Percentiles rank a stretch among this genome's conserved stretches.
These are phyloP conservation scores for Neomicropteryx cornuta DNA, from an alignment of 1,140 invertebrate genomes.

Conservation along the genomic window DNA sequence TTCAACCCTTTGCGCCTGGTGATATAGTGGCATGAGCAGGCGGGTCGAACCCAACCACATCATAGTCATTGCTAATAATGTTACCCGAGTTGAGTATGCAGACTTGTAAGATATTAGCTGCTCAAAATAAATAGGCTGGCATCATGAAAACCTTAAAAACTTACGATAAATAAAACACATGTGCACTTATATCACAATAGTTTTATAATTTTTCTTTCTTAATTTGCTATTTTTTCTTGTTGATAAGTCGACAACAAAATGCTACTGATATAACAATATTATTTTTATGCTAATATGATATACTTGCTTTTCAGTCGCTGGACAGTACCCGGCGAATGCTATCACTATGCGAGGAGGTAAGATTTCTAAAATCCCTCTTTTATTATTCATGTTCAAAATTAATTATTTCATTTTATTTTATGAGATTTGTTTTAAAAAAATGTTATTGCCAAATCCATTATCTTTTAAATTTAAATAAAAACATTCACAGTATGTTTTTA, in stretches of 20 bases:
- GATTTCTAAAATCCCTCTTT: constrained; percentile 22
- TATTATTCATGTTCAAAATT: constrained; percentile 7
- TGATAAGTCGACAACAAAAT: background rate
- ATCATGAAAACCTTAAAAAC: no score
- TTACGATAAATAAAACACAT: background rate
- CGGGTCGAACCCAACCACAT: no score
- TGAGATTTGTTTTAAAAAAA: constrained; percentile 6
- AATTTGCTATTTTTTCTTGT: constrained; percentile 1
- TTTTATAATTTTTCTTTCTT: background rate
- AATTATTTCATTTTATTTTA: constrained; percentile 3
- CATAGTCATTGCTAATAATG: no score
- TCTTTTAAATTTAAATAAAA: constrained; percentile 7
- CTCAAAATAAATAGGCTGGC: no score
- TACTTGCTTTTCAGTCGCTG: constrained; percentile 71
- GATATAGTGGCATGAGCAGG: no score
- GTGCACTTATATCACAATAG: background rate
- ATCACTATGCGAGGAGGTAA: constrained; percentile 92
- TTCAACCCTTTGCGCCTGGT: no score
- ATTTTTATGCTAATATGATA: constrained; percentile 2
- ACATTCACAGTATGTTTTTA: constrained; percentile 8
- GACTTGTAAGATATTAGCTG: no score
- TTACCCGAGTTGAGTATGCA: no score
- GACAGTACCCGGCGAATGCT: constrained; percentile 96
- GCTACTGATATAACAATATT: constrained; percentile 1
- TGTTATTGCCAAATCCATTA: constrained; percentile 4